A percentile compares a stretch with the other conserved stretches of the same genome.
phyloP scores from a whole-genome alignment of 2,888 invertebrate genomes.

The Listrodromus nycthemerus region DNA sequence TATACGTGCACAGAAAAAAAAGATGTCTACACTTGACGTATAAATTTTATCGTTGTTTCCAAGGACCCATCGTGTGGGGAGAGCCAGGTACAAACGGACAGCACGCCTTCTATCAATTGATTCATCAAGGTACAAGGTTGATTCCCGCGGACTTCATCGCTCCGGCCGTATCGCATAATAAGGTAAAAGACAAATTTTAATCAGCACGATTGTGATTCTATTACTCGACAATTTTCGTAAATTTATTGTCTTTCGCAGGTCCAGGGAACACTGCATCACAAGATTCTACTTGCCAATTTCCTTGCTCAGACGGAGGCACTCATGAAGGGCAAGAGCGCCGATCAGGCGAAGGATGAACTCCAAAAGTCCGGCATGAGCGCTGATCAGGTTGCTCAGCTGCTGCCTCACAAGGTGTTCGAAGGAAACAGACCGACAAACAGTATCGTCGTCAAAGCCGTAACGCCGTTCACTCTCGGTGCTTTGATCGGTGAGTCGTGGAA shows the following conservation, averaged over 20 bases:
- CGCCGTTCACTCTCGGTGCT: slow-evolving; percentile 96
- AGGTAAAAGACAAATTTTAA: slow-evolving; percentile 71
- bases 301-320: slow-evolving; percentile 99
- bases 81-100: slow-evolving; percentile 99
- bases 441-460: slow-evolving; percentile 95
- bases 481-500: slow-evolving; percentile 91
- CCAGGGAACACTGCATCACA: slow-evolving; percentile 93
- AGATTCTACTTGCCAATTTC: slow-evolving; percentile 98
- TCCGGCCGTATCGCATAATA: slow-evolving; percentile 95
- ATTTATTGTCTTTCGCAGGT: slow-evolving; percentile 78
- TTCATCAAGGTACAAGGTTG: slow-evolving; percentile 96
- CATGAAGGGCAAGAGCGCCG: slow-evolving; percentile 91
- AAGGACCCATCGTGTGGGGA: slow-evolving; percentile 90
- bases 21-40: no score
- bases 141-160: slow-evolving; percentile 99
- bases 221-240: slow-evolving; percentile 9
- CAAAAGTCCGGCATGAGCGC: slow-evolving; percentile 91
- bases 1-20: background rate
- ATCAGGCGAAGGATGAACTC: slow-evolving; percentile 92
- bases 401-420: slow-evolving; percentile 98
- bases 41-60: slow-evolving; percentile 30
- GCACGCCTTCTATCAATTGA: slow-evolving; percentile 99
- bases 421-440: slow-evolving; percentile 99
- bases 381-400: slow-evolving; percentile 91
- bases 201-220: background rate